Percentiles rank a stretch among this genome's conserved stretches.
phyloP scores from a whole-genome alignment of 2,888 invertebrate genomes.

The Choristoneura rosaceana region DNA sequence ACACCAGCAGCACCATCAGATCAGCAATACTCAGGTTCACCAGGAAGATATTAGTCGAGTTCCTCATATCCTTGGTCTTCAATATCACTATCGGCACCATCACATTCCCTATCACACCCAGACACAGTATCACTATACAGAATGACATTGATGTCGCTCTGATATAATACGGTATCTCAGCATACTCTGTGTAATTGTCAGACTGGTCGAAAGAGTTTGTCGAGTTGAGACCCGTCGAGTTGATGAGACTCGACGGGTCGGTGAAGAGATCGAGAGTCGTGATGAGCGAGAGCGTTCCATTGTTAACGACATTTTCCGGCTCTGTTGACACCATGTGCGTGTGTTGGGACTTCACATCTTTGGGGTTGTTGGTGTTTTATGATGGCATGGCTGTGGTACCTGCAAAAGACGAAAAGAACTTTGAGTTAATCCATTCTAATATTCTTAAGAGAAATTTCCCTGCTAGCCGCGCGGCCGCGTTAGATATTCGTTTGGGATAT shows the following conservation, averaged over 20 bases:
- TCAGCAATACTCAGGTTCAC: constrained; percentile 97
- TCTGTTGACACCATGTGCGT: constrained; percentile 81
- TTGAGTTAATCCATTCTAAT: neutral
- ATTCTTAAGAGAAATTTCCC: too few species aligned
- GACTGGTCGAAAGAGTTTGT: constrained; percentile 56
- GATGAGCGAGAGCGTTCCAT: constrained; percentile 50
- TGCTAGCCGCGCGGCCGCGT: too few species aligned
- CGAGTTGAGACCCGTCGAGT: constrained; percentile 46
- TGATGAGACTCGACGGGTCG: constrained; percentile 48
- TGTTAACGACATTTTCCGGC: constrained; percentile 62
- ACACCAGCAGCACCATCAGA: constrained; percentile 94
- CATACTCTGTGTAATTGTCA: constrained; percentile 75
- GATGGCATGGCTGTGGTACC: constrained; percentile 31
- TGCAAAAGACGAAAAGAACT: constrained; percentile 12
- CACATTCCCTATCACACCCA: constrained; percentile 96
- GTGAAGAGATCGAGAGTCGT: constrained; percentile 46
- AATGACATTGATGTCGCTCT: constrained; percentile 94
- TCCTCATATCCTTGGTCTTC: constrained; percentile 96
- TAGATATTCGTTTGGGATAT: too few species aligned
- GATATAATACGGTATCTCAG: constrained; percentile 93
- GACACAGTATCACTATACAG: constrained; percentile 94
- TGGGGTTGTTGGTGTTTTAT: constrained; percentile 46
- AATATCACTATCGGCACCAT: constrained; percentile 97
- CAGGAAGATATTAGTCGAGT: constrained; percentile 97
- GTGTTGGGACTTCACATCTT: constrained; percentile 60